Percentiles rank a stretch among this genome's conserved stretches.
phyloP scores from a whole-genome alignment of 2,797 vertebrate genomes.

The Poeciliopsis paucimaculata region DNA sequence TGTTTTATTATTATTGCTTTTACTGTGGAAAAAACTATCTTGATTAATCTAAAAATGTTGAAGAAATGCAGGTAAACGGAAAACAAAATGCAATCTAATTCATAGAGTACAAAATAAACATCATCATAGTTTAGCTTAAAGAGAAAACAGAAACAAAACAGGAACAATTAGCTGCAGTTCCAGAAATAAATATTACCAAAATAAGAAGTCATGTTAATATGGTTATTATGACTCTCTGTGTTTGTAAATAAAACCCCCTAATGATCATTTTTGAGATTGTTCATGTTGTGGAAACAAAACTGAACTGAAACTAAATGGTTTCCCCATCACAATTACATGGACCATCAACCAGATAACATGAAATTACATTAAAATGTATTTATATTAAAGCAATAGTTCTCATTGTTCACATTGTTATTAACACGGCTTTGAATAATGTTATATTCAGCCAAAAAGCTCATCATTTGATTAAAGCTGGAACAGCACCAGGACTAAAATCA shows the following conservation, averaged over 20 bases:
- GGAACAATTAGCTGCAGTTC: background rate
- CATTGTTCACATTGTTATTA: background rate
- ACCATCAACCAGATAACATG: background rate
- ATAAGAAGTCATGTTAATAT: background rate
- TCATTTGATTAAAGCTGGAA: background rate
- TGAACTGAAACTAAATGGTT: background rate
- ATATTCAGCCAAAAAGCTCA: background rate
- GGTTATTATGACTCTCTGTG: background rate
- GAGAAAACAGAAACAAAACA: background rate
- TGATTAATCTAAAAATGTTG: background rate
- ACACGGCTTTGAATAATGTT: background rate
- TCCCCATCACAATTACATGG: background rate
- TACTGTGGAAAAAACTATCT: background rate
- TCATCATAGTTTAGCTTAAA: background rate
- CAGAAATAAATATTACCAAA: background rate
- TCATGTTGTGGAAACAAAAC: background rate
- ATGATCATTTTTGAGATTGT: background rate
- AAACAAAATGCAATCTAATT: background rate
- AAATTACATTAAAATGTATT: background rate
- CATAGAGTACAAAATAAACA: background rate
- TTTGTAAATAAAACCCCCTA: background rate
- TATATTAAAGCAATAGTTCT: background rate
- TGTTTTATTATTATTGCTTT: background rate
- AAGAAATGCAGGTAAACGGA: background rate
- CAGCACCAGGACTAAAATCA: background rate